These are phyloP conservation scores for Tricholauxania praeusta DNA, from an alignment of 2,888 invertebrate species.

Conservation along the genomic window DNA sequence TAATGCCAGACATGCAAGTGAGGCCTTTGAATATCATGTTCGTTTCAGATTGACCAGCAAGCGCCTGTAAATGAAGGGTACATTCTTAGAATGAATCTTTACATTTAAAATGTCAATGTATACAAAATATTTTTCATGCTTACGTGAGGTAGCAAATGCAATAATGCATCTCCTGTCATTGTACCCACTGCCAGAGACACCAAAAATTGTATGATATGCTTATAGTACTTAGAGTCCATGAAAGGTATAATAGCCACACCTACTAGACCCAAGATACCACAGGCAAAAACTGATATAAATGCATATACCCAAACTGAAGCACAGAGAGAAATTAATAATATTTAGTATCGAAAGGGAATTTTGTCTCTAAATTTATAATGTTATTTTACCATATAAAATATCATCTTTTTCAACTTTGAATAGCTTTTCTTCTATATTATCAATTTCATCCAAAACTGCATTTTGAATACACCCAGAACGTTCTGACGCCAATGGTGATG, in stretches of 20 bases:
- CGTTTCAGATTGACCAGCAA: constrained; percentile 69
- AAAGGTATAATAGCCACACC: constrained; percentile 92
- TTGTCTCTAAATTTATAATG: not conserved
- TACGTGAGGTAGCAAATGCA: constrained; percentile 93
- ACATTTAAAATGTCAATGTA: not conserved
- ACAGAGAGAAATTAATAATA: not conserved
- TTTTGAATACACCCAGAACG: constrained; percentile 72
- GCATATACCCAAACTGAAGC: constrained; percentile 88
- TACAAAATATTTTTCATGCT: constrained; percentile 53
- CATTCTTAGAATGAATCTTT: not conserved
- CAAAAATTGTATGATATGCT: constrained; percentile 89
- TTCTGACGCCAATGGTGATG: constrained; percentile 71
- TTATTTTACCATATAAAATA: constrained; percentile 55
- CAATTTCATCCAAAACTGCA: constrained; percentile 54
- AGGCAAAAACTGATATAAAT: constrained; percentile 82
- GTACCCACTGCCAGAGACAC: constrained; percentile 95
- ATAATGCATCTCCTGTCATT: constrained; percentile 88
- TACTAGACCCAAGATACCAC: constrained; percentile 87
- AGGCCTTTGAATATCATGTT: constrained; percentile 88
- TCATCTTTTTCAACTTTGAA: constrained; percentile 50
- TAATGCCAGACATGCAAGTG: constrained; percentile 78
- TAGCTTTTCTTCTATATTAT: constrained; percentile 46
- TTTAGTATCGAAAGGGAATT: not conserved
- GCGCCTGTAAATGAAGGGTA: constrained; percentile 51
- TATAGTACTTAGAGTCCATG: constrained; percentile 89